Evolutionary conservation across 2,797 vertebrate genomes (phyloP), one percentile per base, ranked within the genome.

Genomic region (Anguilla obscura): DNA sequence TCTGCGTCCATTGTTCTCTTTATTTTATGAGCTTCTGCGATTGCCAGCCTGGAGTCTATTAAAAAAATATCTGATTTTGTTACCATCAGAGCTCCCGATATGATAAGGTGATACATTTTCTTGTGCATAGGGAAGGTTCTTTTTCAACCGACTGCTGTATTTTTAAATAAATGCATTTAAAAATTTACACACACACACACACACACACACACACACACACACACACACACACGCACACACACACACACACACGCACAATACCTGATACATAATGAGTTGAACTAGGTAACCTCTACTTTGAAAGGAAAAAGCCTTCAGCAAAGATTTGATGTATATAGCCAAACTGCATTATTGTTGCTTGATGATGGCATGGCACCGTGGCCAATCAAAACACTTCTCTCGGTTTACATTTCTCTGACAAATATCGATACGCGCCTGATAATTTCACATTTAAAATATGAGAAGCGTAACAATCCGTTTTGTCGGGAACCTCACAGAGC

Each of bases 61-160:
- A 94, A 94, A 87, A 87, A 96, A 95, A 95, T 93, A 95, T 95
- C 95, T 94, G 92, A 94, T 96, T 96, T 95, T 95, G 95, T 95
- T 95, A 94, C 94, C 91, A 93, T 94, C 94, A 96, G 94, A 95
- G 95, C 95, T 96, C 93, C 92, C 94, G 96, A 96, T 95, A 95
- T 95, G 94, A 94, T 91, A 93, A 94, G 92, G 94, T 95, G 95
- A 96, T 96, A 96, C 94, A 93, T 95, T 93, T 90, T 92, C 93
- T 93, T 93, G 93, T 90, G 89, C 87, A 88, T 83, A 58, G 30
- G 89, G 85, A 86, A 50, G 6, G 52, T 24, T 14, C 21, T 33
- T 87, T 69, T 36, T 85, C 45, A 63, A 30, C 33, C 33, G 1
- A 79, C 30, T 45, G 12, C 10, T 40, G 74, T 18, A 79, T 79